A percentile compares a stretch with the other conserved stretches of the same genome.
Conservation (phyloP, 2,888 invertebrate genomes). For the Diachrysia chrysitis region DNA sequence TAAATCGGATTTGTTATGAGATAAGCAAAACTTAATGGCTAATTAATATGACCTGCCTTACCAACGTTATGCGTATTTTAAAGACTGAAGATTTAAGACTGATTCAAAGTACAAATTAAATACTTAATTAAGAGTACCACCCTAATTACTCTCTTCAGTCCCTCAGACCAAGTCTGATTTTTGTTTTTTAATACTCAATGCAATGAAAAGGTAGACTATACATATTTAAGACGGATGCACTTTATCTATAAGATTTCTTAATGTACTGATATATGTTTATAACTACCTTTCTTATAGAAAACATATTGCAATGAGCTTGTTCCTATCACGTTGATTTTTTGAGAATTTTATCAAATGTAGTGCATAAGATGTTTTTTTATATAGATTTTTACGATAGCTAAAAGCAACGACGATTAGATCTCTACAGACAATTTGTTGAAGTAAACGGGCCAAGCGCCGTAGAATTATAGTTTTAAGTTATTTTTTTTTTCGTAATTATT, state of each 20-base stretch:
- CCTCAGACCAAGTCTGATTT: conserved; percentile 25
- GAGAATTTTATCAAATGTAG: conserved; percentile 70
- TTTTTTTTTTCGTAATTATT: conserved; percentile 64
- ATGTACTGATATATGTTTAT: conserved; percentile 34
- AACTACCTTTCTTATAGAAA: conserved; percentile 50
- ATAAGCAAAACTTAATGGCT: conserved; percentile 42
- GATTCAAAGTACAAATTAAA: conserved; percentile 55
- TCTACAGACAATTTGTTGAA: conserved; percentile 85
- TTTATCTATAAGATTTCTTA: conserved; percentile 43
- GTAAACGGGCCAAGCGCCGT: conserved; percentile 78
- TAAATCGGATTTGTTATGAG: conserved; percentile 31
- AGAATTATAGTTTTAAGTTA: conserved; percentile 64
- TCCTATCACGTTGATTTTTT: conserved; percentile 70
- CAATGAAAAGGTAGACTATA: conserved; percentile 41
- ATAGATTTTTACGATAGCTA: conserved; percentile 79
- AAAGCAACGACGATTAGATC: conserved; percentile 86
- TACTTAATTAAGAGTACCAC: conserved; percentile 21
- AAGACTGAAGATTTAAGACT: conserved; percentile 57
- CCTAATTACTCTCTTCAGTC: conserved; percentile 20
- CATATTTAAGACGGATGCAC: conserved; percentile 36
- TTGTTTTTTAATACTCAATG: conserved; percentile 46
- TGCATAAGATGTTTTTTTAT: conserved; percentile 69
- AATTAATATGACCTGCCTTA: conserved; percentile 5
- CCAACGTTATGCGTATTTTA: conserved; percentile 39
- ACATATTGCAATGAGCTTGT: conserved; percentile 57